Evolutionary conservation across 2,113 vertebrate species (phyloP), one percentile per base, ranked within the genome.

Genomic region (Ceuthmochares aereus): DNA sequence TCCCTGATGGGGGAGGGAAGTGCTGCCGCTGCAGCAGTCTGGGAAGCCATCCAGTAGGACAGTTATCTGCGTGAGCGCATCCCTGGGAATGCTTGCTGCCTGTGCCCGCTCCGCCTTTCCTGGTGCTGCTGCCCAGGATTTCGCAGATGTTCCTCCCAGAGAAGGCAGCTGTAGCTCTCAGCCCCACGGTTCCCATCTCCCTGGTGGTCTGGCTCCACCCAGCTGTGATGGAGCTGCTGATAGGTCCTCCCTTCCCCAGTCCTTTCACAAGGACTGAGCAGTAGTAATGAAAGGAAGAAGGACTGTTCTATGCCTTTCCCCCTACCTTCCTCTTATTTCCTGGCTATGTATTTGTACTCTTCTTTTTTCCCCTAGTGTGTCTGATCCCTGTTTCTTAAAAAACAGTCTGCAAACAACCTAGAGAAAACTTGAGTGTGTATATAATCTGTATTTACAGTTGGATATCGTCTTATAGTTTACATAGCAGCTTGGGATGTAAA

Each of bases 91-190:
- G 0, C 40, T 93, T 10, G 3, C 66, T 89, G 90, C 74, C 75
- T 84, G 43, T 93, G 88, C 86, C 92, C 12, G 14, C 83, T 94
- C 90, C 85, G 91, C 93, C 93, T 94, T 93, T 93, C 27, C 60
- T 81, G 64, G 73, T 78, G 75, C 82, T 74, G 88, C 83, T 3
- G 37, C 29, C 6, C 88, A 62, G 93, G 55, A 56, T 95, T 93
- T 90, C 2, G 2, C 93, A 96, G 96, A 96, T 96, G 96, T 97
- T 97, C 76, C 83, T 96, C 83, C 83, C 52, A 15, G 88, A 80
- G 83, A 64, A 94, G 88, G 92, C 96, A 95, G 96, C 96, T 95
- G 96, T 66, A 62, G 88, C 62, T 86, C 83, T 90, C 92, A 93
- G 0, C 66, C 69, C 95, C 73, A n/a, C 26, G 0, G 8, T 87